Evolutionary conservation across 1,140 invertebrate species (phyloP).

Genomic region (Drosophila rufa): DNA sequence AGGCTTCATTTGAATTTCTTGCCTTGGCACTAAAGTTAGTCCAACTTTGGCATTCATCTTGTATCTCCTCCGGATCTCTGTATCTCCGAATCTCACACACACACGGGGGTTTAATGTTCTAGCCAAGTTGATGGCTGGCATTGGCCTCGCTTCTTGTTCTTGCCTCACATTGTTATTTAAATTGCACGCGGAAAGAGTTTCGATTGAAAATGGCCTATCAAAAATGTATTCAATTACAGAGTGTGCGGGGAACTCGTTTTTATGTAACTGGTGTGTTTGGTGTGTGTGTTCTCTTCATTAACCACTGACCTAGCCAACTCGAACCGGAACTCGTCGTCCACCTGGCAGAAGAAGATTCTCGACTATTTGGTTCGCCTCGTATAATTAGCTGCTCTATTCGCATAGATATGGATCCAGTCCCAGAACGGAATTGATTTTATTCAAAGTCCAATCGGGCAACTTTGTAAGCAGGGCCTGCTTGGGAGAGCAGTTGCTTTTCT

Average conservation of each 20-base stretch:
- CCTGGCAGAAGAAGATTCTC: slow-evolving; percentile 30
- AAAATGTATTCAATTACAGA: slow-evolving; percentile 50
- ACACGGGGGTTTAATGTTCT: slow-evolving; percentile 51
- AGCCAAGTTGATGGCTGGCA: slow-evolving; percentile 37
- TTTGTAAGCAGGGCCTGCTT: slow-evolving; percentile 39
- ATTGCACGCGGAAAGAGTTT: slow-evolving; percentile 72
- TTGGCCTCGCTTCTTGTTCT: slow-evolving; percentile 16
- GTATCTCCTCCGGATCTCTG: slow-evolving; percentile 9
- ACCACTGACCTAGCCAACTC: slow-evolving; percentile 57
- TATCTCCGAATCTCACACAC: slow-evolving; percentile 32
- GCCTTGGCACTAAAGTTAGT: slow-evolving; percentile 80
- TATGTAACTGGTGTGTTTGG: slow-evolving; percentile 18
- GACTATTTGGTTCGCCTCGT: slow-evolving; percentile 32
- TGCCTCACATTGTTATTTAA: slow-evolving; percentile 75
- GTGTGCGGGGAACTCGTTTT: slow-evolving; percentile 30
- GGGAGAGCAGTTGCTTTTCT: too few relatives aligned
- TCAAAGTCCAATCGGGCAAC: slow-evolving; percentile 5
- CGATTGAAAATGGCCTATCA: slow-evolving; percentile 27
- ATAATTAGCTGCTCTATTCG: slow-evolving; percentile 34
- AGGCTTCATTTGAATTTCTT: slow-evolving; percentile 77
- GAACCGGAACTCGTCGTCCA: slow-evolving; percentile 43
- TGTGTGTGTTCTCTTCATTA: slow-evolving; percentile 19
- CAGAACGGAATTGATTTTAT: not conserved
- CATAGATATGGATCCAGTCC: slow-evolving; percentile 27
- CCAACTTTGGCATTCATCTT: slow-evolving; percentile 80